Percentiles rank a stretch among this genome's conserved stretches.
phyloP scores from a whole-genome alignment of 2,888 invertebrate genomes.

The Yponomeuta plumbellus region DNA sequence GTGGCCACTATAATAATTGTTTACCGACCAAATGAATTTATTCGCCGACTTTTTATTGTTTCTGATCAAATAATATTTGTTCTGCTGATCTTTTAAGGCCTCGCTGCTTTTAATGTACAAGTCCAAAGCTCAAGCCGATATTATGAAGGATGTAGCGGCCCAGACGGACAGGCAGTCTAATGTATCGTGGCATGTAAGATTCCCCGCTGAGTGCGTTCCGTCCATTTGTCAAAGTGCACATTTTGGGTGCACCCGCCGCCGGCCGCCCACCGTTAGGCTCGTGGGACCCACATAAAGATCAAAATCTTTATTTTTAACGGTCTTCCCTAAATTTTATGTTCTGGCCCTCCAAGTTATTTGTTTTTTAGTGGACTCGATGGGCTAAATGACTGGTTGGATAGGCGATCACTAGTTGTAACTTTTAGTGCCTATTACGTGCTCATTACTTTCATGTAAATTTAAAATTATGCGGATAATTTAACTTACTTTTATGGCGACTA shows the following conservation, averaged over 20 bases:
- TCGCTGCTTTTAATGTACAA: neutral
- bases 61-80: too few species aligned
- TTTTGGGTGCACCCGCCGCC: neutral
- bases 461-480: too few species aligned
- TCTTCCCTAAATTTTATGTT: neutral
- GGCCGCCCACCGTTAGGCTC: slow-evolving; percentile 6
- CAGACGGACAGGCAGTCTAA: slow-evolving; percentile 10
- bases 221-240: slow-evolving; percentile 60
- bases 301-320: slow-evolving; percentile 2
- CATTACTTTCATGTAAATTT: too few species aligned
- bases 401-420: neutral
- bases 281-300: neutral
- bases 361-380: neutral
- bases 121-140: slow-evolving; percentile 4
- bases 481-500: too few species aligned
- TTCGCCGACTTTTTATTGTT: too few species aligned
- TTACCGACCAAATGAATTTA: too few species aligned
- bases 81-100: too few species aligned
- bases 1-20: too few species aligned
- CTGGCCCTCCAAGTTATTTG: neutral
- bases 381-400: neutral
- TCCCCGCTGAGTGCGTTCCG: slow-evolving; percentile 30
- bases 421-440: too few species aligned
- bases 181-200: slow-evolving; percentile 15
- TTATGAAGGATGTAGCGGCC: neutral